Base-by-base conservation (phyloP, 2,888 invertebrate species). In the Criorhina ranunculi region DNA sequence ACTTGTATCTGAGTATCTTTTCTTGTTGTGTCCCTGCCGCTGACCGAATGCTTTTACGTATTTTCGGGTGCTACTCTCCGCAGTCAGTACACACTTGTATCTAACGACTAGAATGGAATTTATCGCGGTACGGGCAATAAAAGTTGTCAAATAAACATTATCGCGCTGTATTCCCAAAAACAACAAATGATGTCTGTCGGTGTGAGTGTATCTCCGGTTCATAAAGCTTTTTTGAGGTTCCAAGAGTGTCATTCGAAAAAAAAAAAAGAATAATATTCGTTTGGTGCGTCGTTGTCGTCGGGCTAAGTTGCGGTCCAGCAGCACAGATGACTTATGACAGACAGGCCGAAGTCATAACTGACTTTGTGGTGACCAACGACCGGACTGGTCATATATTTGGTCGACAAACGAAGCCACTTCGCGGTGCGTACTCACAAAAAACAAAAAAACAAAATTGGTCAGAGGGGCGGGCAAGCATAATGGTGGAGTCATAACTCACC, bases 141-240 rank as follows among this genome's bases (percentile, higher is more conserved):
- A 88, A 87, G 86, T 87, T 88, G 88, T 88, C 88, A 87, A 88
- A 87, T 88, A 88, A 88, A 88, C 88, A 87, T 87, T 88, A 87
- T 82, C 85, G 67, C 70, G 67, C 70, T 70, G 66, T 73, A 64
- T 69, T 66, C 64, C 33, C 31, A 15, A 70, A 42, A 73, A 67
- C 15, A 40, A 70, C 17, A 49, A 46, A 59, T 51, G 46, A 46
- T 53, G 5, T 72, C 8, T 44, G 37, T 62, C 64, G 17, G 46
- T 15, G 6, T 5, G 72, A 33, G 37, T 59, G 33, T 59, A 33
- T 35, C 33, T 33, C 29, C 33, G 49, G 46, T 46, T 33, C 42
- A 31, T 31, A 55, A 73, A 75, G 66, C 76, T 78, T 62, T n/a
- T 59, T 24, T 51, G 35, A 42, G 51, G 69, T 60, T 69, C 35